phyloP scores from a whole-genome alignment of 2,113 vertebrate genomes.

The Junco hyemalis region DNA sequence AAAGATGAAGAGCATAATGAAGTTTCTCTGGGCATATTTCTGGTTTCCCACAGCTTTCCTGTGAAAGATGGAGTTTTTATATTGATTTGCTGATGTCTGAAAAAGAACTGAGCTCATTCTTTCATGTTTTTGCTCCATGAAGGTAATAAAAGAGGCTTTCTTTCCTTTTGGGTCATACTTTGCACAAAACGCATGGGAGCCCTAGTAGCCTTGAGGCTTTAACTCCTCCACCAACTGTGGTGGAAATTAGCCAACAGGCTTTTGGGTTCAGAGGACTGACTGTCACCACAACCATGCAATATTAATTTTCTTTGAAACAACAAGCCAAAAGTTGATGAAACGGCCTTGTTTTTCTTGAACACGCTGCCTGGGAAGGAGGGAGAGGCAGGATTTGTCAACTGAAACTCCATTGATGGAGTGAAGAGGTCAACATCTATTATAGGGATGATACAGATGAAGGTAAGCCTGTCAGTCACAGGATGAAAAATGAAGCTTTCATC shows the following conservation, averaged over 20 bases:
- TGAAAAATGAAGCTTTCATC: conserved; percentile 5
- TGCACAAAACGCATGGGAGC: neutral
- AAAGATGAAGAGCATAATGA: neutral
- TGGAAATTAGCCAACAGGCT: conserved; percentile 23
- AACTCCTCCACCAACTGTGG: neutral
- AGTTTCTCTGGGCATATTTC: neutral
- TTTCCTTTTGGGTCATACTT: neutral
- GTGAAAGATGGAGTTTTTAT: neutral
- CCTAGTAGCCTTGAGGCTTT: conserved; percentile 12
- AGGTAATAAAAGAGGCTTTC: conserved; percentile 8
- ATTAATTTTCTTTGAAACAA: conserved; percentile 43
- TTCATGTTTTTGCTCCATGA: conserved; percentile 6
- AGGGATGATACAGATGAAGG: conserved; percentile 40
- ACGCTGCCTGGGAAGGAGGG: neutral
- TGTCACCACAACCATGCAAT: neutral
- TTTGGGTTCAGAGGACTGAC: conserved; percentile 20
- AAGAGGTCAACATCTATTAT: conserved; percentile 46
- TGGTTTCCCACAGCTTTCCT: neutral
- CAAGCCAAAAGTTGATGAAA: conserved; percentile 30
- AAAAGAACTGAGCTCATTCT: conserved; percentile 19
- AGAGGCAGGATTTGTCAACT: conserved; percentile 20
- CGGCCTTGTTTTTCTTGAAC: neutral
- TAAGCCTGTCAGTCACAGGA: conserved; percentile 3
- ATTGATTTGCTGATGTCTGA: conserved; percentile 16
- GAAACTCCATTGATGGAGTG: neutral